Percentiles rank a stretch among this genome's conserved stretches.
These are phyloP conservation scores for Luffia ferchaultella DNA, from an alignment of 2,888 invertebrate genomes.

Conservation along the genomic window DNA sequence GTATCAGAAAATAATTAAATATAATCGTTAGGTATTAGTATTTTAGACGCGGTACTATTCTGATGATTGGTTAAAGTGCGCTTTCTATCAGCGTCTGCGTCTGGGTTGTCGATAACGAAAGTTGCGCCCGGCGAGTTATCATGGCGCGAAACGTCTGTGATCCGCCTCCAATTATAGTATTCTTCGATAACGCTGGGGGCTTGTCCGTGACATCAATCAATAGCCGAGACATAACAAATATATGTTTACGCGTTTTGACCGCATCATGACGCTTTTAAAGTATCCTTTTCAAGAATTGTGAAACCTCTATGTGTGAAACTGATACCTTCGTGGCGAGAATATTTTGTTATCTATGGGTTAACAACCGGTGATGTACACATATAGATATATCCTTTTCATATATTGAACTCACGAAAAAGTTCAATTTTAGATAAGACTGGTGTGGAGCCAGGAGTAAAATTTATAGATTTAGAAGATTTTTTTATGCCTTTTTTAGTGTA, in stretches of 20 bases:
- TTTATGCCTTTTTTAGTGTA: too few relatives aligned
- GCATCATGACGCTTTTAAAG: constrained; percentile 39
- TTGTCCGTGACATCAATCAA: constrained; percentile 48
- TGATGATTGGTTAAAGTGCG: not conserved
- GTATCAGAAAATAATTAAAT: too few relatives aligned
- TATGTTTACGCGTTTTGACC: constrained; percentile 38
- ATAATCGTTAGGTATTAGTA: too few relatives aligned
- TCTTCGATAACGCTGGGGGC: constrained; percentile 33
- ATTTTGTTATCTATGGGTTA: too few relatives aligned
- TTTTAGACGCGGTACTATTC: not conserved
- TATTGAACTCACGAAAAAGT: too few relatives aligned
- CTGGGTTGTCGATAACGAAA: not conserved
- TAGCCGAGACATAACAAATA: constrained; percentile 40
- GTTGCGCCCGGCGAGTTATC: not conserved
- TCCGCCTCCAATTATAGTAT: not conserved
- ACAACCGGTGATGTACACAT: too few relatives aligned
- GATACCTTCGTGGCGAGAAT: too few relatives aligned
- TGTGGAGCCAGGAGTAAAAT: too few relatives aligned
- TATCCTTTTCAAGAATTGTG: constrained; percentile 17
- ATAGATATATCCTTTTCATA: too few relatives aligned
- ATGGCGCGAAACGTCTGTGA: not conserved
- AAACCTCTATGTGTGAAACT: too few relatives aligned
- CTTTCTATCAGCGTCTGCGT: not conserved
- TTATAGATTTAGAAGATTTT: too few relatives aligned
- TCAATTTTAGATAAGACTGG: too few relatives aligned